Conservation (phyloP, 2,888 invertebrate genomes). For the Branchellion lobata region DNA sequence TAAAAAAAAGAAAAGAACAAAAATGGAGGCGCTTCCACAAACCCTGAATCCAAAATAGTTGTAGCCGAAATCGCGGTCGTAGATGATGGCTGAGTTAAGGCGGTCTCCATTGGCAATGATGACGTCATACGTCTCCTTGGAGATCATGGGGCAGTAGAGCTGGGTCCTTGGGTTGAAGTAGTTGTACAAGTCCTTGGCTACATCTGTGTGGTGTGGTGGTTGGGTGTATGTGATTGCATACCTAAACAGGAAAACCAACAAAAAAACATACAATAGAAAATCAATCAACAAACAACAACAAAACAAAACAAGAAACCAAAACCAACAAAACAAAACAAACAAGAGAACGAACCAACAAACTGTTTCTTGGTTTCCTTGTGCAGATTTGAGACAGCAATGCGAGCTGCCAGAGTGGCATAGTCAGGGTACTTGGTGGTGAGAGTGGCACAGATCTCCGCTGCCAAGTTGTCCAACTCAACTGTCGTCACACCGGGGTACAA, state of each 20-base stretch:
- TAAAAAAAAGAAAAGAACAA: too few species aligned
- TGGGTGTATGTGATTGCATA: background rate
- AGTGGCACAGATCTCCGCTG: conserved; percentile 97
- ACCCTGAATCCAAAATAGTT: conserved; percentile 97
- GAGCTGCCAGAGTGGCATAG: conserved; percentile 73
- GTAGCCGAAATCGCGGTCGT: conserved; percentile 92
- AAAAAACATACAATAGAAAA: too few species aligned
- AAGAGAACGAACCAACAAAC: conserved; percentile 66
- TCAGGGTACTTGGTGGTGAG: conserved; percentile 97
- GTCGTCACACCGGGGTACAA: conserved; percentile 95
- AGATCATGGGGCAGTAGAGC: conserved; percentile 79
- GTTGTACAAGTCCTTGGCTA: conserved; percentile 80
- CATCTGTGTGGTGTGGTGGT: conserved; percentile 69
- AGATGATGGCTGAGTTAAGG: conserved; percentile 90
- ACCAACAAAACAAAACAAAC: background rate
- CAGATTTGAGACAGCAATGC: conserved; percentile 92
- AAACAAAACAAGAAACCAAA: background rate
- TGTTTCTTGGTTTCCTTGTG: conserved; percentile 96
- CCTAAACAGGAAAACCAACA: background rate
- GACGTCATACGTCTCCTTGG: conserved; percentile 77
- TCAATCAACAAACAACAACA: background rate
- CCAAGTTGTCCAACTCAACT: conserved; percentile 91
- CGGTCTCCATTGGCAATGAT: conserved; percentile 82
- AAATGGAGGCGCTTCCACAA: conserved; percentile 25
- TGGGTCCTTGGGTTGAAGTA: conserved; percentile 74